Evolutionary conservation across 1,140 invertebrate species (phyloP), one percentile per base, ranked within the genome.

Genomic region (Drosophila neocordata): DNA sequence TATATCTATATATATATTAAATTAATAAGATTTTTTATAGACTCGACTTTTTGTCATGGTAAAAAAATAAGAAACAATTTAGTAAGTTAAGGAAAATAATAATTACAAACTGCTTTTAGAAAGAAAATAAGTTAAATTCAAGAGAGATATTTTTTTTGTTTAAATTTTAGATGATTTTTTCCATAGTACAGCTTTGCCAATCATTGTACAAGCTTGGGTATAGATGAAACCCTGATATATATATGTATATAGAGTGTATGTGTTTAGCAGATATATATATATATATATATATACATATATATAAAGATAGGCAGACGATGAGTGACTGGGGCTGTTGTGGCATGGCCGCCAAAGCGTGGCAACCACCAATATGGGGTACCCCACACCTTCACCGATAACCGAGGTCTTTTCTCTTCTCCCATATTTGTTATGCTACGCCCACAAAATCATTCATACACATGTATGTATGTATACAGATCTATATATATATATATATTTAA

Each of bases 231-330:
- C 27, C 44, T 60, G 70, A 69, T 73, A 52, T 61, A 71, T 66
- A 55, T 73, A 41, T 57, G 66, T 66, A 55, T 73, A 52, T 61
- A 71, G 35, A 31, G 31, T 24, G 11, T 35, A 37, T 56, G 20
- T 60, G 38, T 52, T 38, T 52, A 34, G 62, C 48, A 31, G 61
- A 57, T 52, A 69, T 51, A 73, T 69, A 69, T 64, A 69, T 71
- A 70, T 62, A 65, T 65, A 74, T 58, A 59, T 41, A 57, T 24
- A n/a, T n/a, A n/a, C n/a, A n/a, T n/a, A n/a, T n/a, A n/a, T n/a
- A n/a, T n/a, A n/a, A 61, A 83, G 81, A 83, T 85, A 80, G 81
- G 77, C 58, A 62, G 70, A 65, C 66, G 67, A 61, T 71, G 67
- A 57, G 11, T 60, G 27, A 65, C 57, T 58, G 77, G 18, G 31